Evolutionary conservation across 2,888 invertebrate species (phyloP).

Genomic region (Celastrina argiolus): DNA sequence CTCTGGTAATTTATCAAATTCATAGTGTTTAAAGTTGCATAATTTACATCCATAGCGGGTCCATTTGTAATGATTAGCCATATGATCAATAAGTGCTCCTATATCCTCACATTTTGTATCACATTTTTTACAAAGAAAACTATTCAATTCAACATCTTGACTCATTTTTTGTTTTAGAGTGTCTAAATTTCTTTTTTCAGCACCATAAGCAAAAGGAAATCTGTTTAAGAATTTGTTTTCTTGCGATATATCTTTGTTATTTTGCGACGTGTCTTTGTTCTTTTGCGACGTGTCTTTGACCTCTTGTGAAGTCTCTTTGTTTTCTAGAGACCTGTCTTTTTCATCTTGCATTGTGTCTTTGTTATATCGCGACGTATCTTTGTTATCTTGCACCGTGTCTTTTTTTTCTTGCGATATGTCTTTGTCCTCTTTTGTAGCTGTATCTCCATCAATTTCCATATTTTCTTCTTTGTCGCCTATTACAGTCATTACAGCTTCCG

Average conservation of each 20-base stretch:
- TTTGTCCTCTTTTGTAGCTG: slow-evolving; percentile 23
- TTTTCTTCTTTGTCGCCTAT: slow-evolving; percentile 27
- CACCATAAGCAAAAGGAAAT: slow-evolving; percentile 56
- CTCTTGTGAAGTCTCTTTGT: slow-evolving; percentile 24
- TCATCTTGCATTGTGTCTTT: slow-evolving; percentile 25
- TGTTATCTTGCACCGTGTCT: slow-evolving; percentile 13
- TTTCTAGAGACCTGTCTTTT: slow-evolving; percentile 1
- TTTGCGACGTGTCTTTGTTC: background rate
- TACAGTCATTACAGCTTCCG: slow-evolving; percentile 30
- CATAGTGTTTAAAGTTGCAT: slow-evolving; percentile 83
- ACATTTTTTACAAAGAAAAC: slow-evolving; percentile 74
- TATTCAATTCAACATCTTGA: slow-evolving; percentile 58
- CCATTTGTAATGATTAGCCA: slow-evolving; percentile 83
- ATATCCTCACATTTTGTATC: slow-evolving; percentile 64
- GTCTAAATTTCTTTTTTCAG: slow-evolving; percentile 60
- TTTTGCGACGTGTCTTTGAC: slow-evolving; percentile 25
- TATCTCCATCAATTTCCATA: slow-evolving; percentile 26
- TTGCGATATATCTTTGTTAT: slow-evolving; percentile 23
- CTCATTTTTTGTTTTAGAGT: slow-evolving; percentile 57
- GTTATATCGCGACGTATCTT: slow-evolving; percentile 25
- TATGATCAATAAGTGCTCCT: slow-evolving; percentile 78
- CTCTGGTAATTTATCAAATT: slow-evolving; percentile 80
- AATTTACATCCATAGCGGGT: slow-evolving; percentile 85
- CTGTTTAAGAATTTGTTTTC: slow-evolving; percentile 39
- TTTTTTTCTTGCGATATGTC: background rate